Evolutionary conservation across 2,797 vertebrate genomes (phyloP).

Genomic region (Hippoglossus hippoglossus): DNA sequence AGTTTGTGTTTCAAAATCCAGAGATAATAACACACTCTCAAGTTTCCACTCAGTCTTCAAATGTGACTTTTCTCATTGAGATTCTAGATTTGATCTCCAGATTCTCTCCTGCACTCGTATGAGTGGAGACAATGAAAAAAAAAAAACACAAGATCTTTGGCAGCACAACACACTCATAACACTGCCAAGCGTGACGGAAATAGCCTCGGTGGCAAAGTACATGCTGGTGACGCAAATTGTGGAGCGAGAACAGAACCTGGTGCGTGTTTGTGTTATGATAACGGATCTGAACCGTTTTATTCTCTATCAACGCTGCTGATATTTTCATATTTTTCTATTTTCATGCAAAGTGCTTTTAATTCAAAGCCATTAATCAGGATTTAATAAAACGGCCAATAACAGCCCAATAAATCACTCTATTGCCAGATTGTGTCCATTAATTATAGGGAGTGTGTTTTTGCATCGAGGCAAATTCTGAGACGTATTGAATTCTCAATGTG

Average conservation of each 20-base stretch:
- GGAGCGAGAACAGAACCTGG: slow-evolving; percentile 29
- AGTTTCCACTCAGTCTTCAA: slow-evolving; percentile 30
- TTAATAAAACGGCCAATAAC: slow-evolving; percentile 61
- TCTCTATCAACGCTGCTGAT: not conserved
- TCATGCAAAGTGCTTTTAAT: slow-evolving; percentile 41
- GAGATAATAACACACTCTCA: slow-evolving; percentile 38
- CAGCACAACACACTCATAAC: slow-evolving; percentile 5
- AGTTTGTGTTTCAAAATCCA: slow-evolving; percentile 22
- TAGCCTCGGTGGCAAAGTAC: slow-evolving; percentile 46
- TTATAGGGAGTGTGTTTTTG: slow-evolving; percentile 37
- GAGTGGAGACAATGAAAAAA: slow-evolving; percentile 41
- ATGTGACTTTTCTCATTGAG: slow-evolving; percentile 13
- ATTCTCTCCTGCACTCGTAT: slow-evolving; percentile 16
- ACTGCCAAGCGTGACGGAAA: slow-evolving; percentile 55
- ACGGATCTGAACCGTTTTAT: slow-evolving; percentile 13
- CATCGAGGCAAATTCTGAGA: slow-evolving; percentile 4
- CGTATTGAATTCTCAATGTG: too few relatives aligned
- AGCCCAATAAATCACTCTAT: slow-evolving; percentile 54
- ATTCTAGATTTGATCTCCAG: slow-evolving; percentile 17
- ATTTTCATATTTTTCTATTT: slow-evolving; percentile 10
- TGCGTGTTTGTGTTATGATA: slow-evolving; percentile 31
- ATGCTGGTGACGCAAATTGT: slow-evolving; percentile 41
- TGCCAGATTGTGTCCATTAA: slow-evolving; percentile 36
- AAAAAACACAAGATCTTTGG: slow-evolving; percentile 19
- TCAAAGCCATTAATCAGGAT: slow-evolving; percentile 56